phyloP scores from a whole-genome alignment of 2,797 vertebrate genomes.

The Fringilla coelebs region DNA sequence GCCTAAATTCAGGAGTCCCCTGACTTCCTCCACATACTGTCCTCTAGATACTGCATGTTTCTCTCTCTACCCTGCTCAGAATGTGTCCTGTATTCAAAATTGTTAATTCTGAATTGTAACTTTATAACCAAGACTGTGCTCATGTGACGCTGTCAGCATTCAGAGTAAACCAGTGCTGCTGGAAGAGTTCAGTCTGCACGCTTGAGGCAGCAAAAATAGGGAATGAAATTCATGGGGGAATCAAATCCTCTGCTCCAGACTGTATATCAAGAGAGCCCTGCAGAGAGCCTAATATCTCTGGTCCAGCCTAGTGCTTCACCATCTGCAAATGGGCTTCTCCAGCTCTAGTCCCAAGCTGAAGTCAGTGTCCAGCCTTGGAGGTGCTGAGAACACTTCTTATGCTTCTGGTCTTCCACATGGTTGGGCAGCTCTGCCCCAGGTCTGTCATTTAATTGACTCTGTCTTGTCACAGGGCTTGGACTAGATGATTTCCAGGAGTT shows the following conservation, averaged over 20 bases:
- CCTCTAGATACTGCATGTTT: background rate
- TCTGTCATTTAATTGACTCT: background rate
- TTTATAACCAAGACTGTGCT: background rate
- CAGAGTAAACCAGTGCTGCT: background rate
- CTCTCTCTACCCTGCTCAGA: background rate
- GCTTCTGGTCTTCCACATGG: background rate
- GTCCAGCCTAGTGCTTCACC: background rate
- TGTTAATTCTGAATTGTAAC: background rate
- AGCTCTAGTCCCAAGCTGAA: background rate
- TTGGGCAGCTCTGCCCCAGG: background rate
- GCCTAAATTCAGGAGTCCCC: background rate
- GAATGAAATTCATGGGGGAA: background rate
- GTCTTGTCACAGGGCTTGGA: background rate
- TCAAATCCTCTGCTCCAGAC: background rate
- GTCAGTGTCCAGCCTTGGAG: background rate
- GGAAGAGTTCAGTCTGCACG: background rate
- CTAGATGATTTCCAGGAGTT: background rate
- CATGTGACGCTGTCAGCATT: background rate
- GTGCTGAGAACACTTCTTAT: fast-evolving
- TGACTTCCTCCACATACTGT: background rate
- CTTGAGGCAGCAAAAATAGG: background rate
- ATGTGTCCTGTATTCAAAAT: background rate
- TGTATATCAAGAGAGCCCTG: background rate
- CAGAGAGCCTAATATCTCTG: background rate
- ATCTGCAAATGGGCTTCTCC: background rate